phyloP scores from a whole-genome alignment of 2,888 invertebrate species.

The Conops quadrifasciatus region DNA sequence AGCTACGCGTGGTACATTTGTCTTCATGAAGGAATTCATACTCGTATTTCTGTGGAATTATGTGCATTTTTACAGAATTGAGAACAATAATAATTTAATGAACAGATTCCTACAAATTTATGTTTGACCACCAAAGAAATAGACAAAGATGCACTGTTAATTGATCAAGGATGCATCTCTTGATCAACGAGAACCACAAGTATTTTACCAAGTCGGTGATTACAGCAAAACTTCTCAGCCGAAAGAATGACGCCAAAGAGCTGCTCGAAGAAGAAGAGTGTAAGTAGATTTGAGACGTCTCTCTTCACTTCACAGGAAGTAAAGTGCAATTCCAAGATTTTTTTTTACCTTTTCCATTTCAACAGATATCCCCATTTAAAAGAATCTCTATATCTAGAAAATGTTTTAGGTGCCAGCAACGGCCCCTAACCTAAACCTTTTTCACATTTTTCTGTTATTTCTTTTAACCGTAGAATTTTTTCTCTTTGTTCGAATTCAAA shows the following conservation, averaged over 20 bases:
- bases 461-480: no score
- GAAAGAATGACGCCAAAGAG: conserved; percentile 58
- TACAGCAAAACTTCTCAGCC: conserved; percentile 57
- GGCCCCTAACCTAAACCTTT: no score
- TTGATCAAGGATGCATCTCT: conserved; percentile 52
- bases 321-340: no score
- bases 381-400: no score
- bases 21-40: conserved; percentile 45
- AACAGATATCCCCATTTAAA: no score
- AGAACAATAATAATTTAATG: no score
- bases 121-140: conserved; percentile 59
- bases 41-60: background rate
- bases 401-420: no score
- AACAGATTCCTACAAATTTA: no score
- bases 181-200: conserved; percentile 46
- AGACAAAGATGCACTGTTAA: conserved; percentile 57
- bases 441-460: no score
- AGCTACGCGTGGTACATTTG: conserved; percentile 13
- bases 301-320: no score
- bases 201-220: conserved; percentile 48
- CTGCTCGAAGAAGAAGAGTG: conserved; percentile 64
- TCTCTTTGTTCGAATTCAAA: no score
- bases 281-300: conserved; percentile 46
- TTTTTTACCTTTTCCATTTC: no score
- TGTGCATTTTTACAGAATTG: background rate